These are phyloP conservation scores for Monochamus alternatus DNA, from an alignment of 2,888 invertebrate genomes.

Conservation along the genomic window DNA sequence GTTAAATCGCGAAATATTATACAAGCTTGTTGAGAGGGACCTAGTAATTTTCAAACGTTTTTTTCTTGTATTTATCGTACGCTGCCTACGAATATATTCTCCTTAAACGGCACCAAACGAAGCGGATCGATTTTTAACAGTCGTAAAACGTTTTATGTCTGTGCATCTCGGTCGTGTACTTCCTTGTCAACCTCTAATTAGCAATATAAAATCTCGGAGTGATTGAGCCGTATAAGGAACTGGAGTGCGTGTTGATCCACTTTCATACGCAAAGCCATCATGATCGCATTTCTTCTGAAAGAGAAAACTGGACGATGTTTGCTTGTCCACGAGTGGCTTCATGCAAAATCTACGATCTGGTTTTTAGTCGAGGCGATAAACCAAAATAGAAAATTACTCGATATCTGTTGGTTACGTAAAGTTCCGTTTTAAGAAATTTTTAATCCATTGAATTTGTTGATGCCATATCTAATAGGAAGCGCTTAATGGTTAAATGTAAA, in stretches of 20 bases:
- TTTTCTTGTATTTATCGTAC: no score
- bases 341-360: conserved; percentile 60
- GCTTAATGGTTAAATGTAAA: no score
- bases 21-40: no score
- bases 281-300: conserved; percentile 61
- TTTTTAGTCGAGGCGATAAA: conserved; percentile 21
- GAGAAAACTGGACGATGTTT: conserved; percentile 60
- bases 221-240: conserved; percentile 45
- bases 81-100: neutral
- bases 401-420: neutral
- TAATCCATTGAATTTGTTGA: no score
- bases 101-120: conserved; percentile 1
- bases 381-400: neutral
- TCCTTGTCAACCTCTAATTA: conserved; percentile 49
- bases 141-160: conserved; percentile 28
- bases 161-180: conserved; percentile 26
- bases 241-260: conserved; percentile 59
- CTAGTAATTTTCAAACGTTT: no score
- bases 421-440: neutral
- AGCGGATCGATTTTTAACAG: conserved; percentile 17
- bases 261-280: conserved; percentile 59
- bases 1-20: no score
- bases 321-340: conserved; percentile 40
- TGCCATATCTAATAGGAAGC: no score
- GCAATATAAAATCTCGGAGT: conserved; percentile 49